These are phyloP conservation scores for Aurelia sp. DNA, from an alignment of 30 jellyfish, hydroid and myxozoan genomes.

Conservation along the genomic window DNA sequence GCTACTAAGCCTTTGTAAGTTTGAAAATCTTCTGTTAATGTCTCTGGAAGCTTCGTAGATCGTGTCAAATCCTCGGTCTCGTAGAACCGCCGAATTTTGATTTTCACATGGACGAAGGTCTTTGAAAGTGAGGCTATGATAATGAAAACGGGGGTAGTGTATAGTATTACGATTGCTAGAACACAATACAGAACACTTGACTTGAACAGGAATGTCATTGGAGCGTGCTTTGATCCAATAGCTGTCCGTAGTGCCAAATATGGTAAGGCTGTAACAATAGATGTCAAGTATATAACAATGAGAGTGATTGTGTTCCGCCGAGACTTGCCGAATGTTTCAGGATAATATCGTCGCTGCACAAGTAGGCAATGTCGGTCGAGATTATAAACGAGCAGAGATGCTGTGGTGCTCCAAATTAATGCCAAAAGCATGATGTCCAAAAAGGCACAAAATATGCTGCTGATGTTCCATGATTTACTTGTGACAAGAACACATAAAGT, in stretches of 20 bases:
- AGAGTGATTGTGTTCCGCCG: conserved; percentile 30
- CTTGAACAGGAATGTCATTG: conserved; percentile 39
- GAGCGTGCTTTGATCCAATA: not conserved
- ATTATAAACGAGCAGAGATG: conserved; percentile 37
- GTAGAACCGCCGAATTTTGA: not conserved
- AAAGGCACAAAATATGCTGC: conserved; percentile 17
- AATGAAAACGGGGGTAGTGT: conserved; percentile 24
- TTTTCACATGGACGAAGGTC: not conserved
- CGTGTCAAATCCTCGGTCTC: not conserved
- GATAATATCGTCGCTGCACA: conserved; percentile 29
- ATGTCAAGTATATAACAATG: conserved; percentile 13
- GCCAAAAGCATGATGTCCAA: conserved; percentile 52
- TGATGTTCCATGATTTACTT: not conserved
- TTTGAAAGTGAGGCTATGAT: conserved; percentile 22
- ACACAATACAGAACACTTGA: conserved; percentile 40
- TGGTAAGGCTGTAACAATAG: conserved; percentile 26
- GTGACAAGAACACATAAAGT: conserved; percentile 25
- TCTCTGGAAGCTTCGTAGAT: not conserved
- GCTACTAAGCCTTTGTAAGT: conserved; percentile 39
- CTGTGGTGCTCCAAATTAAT: conserved; percentile 32
- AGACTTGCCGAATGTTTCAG: conserved; percentile 40
- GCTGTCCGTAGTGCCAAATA: conserved; percentile 19
- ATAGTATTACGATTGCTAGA: conserved; percentile 13
- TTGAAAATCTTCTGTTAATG: conserved; percentile 28
- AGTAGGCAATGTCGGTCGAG: conserved; percentile 71